phyloP scores from a whole-genome alignment of 2,113 vertebrate species.

The Melospiza melodia region DNA sequence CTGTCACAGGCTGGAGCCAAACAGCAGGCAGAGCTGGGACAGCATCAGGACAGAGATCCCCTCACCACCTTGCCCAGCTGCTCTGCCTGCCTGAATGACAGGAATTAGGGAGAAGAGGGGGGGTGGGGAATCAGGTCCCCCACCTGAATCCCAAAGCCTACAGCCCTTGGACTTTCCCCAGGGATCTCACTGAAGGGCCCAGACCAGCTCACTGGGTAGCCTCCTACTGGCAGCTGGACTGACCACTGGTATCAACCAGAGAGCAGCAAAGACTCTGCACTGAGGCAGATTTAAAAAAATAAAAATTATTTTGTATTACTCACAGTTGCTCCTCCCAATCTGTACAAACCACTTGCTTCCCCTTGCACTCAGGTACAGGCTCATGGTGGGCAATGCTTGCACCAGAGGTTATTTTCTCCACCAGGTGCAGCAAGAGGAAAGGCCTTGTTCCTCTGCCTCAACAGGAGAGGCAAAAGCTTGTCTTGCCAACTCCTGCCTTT shows the following conservation, averaged over 20 bases:
- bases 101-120: not conserved
- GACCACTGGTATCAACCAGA: not conserved
- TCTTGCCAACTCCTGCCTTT: not conserved
- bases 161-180: not conserved
- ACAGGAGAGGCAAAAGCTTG: not conserved
- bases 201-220: not conserved
- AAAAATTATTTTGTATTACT: not conserved
- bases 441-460: not conserved
- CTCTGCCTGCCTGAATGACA: not conserved
- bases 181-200: not conserved
- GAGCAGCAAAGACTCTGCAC: not conserved
- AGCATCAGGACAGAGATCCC: not conserved
- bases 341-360: not conserved
- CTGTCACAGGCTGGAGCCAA: not conserved
- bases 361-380: not conserved
- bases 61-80: not conserved
- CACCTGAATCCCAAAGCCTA: not conserved
- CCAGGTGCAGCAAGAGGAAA: not conserved
- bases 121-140: not conserved
- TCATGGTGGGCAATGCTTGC: not conserved
- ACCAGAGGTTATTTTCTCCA: not conserved
- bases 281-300: not conserved
- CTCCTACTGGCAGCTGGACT: not conserved
- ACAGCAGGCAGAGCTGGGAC: not conserved
- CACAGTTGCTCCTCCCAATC: not conserved